Evolutionary conservation across 1,140 invertebrate genomes (phyloP).

Genomic region (Notospermus geniculatus): DNA sequence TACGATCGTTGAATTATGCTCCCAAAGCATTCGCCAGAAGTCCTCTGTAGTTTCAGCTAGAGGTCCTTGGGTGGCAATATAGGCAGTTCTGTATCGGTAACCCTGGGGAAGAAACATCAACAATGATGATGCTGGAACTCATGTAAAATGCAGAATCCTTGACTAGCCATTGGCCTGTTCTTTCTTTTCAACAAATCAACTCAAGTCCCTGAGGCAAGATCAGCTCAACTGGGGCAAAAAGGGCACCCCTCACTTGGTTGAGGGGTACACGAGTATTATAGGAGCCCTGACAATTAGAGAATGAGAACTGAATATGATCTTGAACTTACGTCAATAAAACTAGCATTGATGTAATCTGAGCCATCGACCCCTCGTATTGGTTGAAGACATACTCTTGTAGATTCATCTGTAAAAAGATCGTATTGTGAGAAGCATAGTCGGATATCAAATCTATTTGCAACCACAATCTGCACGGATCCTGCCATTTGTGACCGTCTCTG

Average conservation of each 20-base stretch:
- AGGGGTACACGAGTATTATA: too few species aligned
- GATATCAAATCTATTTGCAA: too few species aligned
- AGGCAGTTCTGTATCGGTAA: slow-evolving; percentile 90
- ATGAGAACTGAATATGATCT: too few species aligned
- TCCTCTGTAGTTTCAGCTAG: slow-evolving; percentile 95
- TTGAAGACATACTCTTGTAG: slow-evolving; percentile 88
- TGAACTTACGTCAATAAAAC: slow-evolving; percentile 85
- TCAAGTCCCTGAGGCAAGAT: too few species aligned
- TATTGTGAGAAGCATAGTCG: neutral
- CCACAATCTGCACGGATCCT: too few species aligned
- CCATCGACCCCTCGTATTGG: slow-evolving; percentile 89
- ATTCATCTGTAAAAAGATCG: slow-evolving; percentile 65
- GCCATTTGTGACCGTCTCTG: too few species aligned
- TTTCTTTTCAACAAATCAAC: neutral
- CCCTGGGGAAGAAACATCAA: slow-evolving; percentile 66
- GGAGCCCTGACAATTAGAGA: too few species aligned
- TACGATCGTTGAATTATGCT: slow-evolving; percentile 98
- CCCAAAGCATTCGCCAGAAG: slow-evolving; percentile 99
- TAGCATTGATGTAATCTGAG: slow-evolving; percentile 98
- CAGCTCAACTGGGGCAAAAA: too few species aligned
- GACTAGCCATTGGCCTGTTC: neutral
- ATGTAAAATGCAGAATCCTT: slow-evolving; percentile 10
- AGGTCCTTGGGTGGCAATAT: slow-evolving; percentile 98
- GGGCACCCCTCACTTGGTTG: too few species aligned
- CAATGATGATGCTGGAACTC: slow-evolving; percentile 10